Base-by-base conservation (phyloP, 2,797 vertebrate species). In the Pangasius larnaudii region DNA sequence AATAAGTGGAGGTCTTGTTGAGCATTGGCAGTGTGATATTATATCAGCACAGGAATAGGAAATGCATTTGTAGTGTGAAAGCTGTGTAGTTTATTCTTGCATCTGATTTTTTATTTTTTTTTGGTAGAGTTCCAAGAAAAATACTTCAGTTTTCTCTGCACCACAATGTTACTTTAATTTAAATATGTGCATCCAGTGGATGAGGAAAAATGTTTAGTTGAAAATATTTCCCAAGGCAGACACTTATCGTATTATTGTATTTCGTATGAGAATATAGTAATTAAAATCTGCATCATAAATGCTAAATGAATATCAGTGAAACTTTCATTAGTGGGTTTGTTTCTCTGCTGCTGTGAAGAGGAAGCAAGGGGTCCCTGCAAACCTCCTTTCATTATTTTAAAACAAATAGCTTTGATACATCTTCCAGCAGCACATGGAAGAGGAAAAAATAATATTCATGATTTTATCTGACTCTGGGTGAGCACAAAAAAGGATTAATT, bases 401-500 rank as follows among this genome's bases (percentile, higher is more conserved):
- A 63, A 53, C 71, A 51, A 74, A 72, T 49, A 71, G 74, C 83
- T 61, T 9, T 85, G 65, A 80, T 10, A 71, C 13, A 49, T 85
- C 36, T 71, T 84, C 24, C 24, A 85, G 72, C 83, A 61, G 63
- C 51, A 63, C 27, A 39, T 5, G 11, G 39, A 27, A n/a, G 19
- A 19, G 39, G 3, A 33, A 33, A 74, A 77, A 65, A 67, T 42
- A 51, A 24, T 14, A 85, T 85, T 33, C 22, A 59, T 80, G 71
- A 85, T 79, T 86, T 82, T 5, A 75, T 88, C 42, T 81, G 77
- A 71, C 65, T n/a, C 51, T 69, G 75, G 51, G 39, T 56, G 39
- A 79, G 22, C 74, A 79, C n/a, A 19, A 8, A 80, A 42, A 81
- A 46, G 58, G 84, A 63, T 81, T 81, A 85, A 85, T 88, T 74